Evolutionary conservation across 2,797 vertebrate genomes (phyloP).

Genomic region (Artibeus jamaicensis): DNA sequence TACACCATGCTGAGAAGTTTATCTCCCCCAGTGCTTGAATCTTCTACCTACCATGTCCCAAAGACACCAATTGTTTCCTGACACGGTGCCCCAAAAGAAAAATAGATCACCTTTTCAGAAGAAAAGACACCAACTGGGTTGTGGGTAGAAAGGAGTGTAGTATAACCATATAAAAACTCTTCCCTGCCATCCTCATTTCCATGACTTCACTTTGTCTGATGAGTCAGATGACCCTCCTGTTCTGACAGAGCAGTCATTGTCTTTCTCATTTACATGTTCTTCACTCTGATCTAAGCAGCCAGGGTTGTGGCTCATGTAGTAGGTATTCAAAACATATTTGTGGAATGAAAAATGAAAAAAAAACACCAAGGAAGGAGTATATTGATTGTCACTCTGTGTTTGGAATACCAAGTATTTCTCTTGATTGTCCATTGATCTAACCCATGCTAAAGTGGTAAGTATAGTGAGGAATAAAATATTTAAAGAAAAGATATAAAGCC

Average conservation of each 20-base stretch:
- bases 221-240: neutral
- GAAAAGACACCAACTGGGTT: neutral
- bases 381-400: neutral
- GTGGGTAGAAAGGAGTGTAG: neutral
- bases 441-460: neutral
- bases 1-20: neutral
- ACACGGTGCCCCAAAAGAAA: neutral
- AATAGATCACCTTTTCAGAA: neutral
- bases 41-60: neutral
- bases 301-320: accelerated
- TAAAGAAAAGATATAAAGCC: neutral
- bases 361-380: neutral
- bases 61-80: neutral
- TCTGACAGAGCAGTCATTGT: neutral
- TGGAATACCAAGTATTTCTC: neutral
- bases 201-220: neutral
- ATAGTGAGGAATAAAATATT: neutral
- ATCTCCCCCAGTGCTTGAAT: neutral
- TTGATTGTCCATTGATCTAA: neutral
- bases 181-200: neutral
- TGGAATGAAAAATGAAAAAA: neutral
- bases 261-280: neutral
- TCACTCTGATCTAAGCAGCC: neutral
- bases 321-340: neutral
- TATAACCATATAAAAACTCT: neutral